These are phyloP conservation scores for Parapristionchus giblindavisi DNA, from an alignment of 2,888 invertebrate genomes.

Conservation along the genomic window DNA sequence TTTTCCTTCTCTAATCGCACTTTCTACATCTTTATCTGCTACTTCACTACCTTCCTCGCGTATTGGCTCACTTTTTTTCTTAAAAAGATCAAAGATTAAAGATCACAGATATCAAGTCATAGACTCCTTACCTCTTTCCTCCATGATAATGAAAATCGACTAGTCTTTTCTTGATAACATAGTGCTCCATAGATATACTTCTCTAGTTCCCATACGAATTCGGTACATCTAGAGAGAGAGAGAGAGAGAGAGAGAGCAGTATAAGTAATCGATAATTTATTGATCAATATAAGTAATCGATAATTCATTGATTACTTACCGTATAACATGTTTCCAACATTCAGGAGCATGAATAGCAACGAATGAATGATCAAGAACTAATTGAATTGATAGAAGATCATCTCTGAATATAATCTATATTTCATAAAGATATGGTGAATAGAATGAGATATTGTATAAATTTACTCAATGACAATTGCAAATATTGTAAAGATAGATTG, in stretches of 20 bases:
- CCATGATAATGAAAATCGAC: slow-evolving; percentile 19
- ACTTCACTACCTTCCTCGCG: slow-evolving; percentile 15
- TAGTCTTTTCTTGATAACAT: slow-evolving; percentile 54
- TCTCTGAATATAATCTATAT: slow-evolving; percentile 69
- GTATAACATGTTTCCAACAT: slow-evolving; percentile 95
- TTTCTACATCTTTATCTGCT: slow-evolving; percentile 31
- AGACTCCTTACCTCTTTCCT: slow-evolving; percentile 31
- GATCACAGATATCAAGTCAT: neutral
- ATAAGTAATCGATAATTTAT: neutral
- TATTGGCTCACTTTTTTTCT: neutral
- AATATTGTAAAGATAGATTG: neutral
- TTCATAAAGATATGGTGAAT: neutral
- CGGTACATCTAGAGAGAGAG: slow-evolving; percentile 78
- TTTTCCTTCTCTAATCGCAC: slow-evolving; percentile 33
- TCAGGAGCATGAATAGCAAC: slow-evolving; percentile 91
- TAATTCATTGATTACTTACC: slow-evolving; percentile 70
- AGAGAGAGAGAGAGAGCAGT: neutral
- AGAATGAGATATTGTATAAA: neutral
- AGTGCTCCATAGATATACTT: slow-evolving; percentile 77
- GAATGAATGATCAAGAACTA: slow-evolving; percentile 85
- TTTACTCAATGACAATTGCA: neutral
- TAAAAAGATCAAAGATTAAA: neutral
- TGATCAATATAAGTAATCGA: neutral
- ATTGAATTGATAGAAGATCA: slow-evolving; percentile 90
- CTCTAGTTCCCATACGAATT: slow-evolving; percentile 89